Conservation (phyloP, 2,797 vertebrate species). For the Enteromius radiatus region DNA sequence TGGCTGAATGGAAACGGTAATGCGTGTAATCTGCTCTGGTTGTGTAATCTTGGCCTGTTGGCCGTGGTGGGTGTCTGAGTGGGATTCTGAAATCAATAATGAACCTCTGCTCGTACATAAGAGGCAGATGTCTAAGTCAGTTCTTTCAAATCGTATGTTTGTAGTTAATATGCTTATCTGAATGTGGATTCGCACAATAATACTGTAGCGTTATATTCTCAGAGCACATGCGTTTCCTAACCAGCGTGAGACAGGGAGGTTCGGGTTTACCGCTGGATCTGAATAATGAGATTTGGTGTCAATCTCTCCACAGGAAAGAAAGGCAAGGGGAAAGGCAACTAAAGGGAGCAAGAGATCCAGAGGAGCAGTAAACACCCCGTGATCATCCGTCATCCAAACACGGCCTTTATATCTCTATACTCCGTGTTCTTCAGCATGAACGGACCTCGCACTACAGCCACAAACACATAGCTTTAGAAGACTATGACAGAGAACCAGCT, state of each 20-base stretch:
- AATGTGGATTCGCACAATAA: conserved; percentile 13
- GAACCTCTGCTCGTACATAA: conserved; percentile 36
- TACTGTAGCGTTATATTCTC: conserved; percentile 14
- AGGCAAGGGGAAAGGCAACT: conserved; percentile 84
- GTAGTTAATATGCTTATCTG: conserved; percentile 30
- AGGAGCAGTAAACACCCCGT: conserved; percentile 28
- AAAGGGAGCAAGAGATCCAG: conserved; percentile 35
- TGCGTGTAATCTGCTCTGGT: conserved; percentile 43
- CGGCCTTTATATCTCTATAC: conserved; percentile 23
- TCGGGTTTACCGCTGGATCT: conserved; percentile 7
- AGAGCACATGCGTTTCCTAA: conserved; percentile 7
- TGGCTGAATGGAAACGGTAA: conserved; percentile 24
- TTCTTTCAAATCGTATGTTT: conserved; percentile 15
- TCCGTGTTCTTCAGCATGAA: conserved; percentile 23
- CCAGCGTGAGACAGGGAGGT: not conserved
- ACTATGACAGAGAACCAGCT: conserved; percentile 23
- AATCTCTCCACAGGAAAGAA: conserved; percentile 78
- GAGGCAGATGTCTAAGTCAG: conserved; percentile 16
- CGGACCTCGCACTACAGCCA: conserved; percentile 10
- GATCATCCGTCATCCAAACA: conserved; percentile 26
- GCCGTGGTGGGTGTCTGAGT: conserved; percentile 56
- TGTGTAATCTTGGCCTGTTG: conserved; percentile 49
- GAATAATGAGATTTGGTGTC: conserved; percentile 39
- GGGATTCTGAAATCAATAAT: conserved; percentile 55
- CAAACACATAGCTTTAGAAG: conserved; percentile 37